Conservation (phyloP, 2,797 vertebrate species). For the Pseudochromis fuscus region DNA sequence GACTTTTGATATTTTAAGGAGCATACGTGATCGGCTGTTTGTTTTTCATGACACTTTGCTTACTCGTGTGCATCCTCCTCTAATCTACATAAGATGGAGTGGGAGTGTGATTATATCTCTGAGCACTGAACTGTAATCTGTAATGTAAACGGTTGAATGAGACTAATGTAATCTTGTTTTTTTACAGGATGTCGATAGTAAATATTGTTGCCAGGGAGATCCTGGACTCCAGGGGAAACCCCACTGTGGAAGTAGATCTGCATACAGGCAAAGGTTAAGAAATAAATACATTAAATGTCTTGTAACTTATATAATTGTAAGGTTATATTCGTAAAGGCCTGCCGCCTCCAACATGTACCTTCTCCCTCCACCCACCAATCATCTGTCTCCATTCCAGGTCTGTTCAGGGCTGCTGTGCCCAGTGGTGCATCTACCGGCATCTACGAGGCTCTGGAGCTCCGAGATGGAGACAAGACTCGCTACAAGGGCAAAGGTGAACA, state of each 20-base stretch:
- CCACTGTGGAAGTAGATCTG: conserved; percentile 90
- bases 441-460: conserved; percentile 91
- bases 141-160: conserved; percentile 3
- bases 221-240: conserved; percentile 90
- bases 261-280: conserved; percentile 85
- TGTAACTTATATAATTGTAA: not conserved
- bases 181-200: conserved; percentile 87
- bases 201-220: conserved; percentile 90
- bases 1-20: conserved; percentile 12
- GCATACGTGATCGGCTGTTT: too few species aligned
- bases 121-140: not conserved
- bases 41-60: not conserved
- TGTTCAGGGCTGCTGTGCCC: conserved; percentile 90
- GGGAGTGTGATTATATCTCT: not conserved
- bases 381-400: conserved; percentile 69
- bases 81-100: conserved; percentile 12
- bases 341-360: not conserved
- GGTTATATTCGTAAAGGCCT: not conserved
- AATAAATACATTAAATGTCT: not conserved
- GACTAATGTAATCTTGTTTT: not conserved
- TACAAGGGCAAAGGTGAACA: conserved; percentile 84
- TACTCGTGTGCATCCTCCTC: not conserved
- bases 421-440: conserved; percentile 92
- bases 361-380: not conserved
- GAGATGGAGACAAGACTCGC: conserved; percentile 89